Evolutionary conservation across 2,113 vertebrate genomes (phyloP).

Genomic region (Fregata magnificens): DNA sequence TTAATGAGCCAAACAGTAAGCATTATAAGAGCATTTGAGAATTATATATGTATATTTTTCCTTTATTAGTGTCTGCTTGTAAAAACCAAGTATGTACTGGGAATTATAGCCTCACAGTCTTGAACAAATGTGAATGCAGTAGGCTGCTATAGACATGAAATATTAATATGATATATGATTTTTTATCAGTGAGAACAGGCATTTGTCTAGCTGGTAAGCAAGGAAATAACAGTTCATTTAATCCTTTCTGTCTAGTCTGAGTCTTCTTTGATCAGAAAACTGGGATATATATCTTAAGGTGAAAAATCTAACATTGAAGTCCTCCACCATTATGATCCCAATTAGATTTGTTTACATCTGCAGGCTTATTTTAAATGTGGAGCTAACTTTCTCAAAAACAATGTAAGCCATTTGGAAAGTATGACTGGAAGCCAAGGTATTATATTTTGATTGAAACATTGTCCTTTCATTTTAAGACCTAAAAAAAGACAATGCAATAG

Average conservation of each 20-base stretch:
- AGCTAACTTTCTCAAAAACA: background rate
- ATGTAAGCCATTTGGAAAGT: background rate
- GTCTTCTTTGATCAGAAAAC: background rate
- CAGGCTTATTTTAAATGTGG: background rate
- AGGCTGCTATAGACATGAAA: background rate
- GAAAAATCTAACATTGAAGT: background rate
- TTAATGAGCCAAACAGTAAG: background rate
- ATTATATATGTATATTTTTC: background rate
- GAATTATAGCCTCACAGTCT: background rate
- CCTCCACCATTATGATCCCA: background rate
- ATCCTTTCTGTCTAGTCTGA: background rate
- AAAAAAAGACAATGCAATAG: background rate
- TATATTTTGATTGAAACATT: background rate
- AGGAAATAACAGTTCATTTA: background rate
- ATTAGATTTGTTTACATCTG: background rate
- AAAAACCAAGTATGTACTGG: background rate
- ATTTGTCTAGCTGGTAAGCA: background rate
- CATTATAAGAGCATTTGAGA: background rate
- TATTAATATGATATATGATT: background rate
- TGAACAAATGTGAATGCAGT: background rate
- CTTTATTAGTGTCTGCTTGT: background rate
- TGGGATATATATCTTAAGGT: background rate
- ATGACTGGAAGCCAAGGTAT: background rate
- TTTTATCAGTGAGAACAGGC: background rate
- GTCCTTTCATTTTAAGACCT: background rate